These are phyloP conservation scores for Chiridota heheva DNA, from an alignment of 35 echinoderm and acorn worm genomes.

Conservation along the genomic window DNA sequence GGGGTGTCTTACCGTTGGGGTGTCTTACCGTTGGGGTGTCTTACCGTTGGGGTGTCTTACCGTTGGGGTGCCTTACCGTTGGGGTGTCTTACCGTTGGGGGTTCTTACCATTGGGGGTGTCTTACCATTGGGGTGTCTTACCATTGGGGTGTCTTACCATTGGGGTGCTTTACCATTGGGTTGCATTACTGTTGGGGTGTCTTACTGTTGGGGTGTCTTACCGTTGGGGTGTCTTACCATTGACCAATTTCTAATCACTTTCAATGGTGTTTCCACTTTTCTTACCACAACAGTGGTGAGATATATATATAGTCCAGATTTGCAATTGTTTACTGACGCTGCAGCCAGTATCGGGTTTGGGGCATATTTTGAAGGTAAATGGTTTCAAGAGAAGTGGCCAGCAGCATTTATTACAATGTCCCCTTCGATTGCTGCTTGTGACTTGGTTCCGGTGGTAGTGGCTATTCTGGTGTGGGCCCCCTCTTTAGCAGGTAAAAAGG, in stretches of 20 bases:
- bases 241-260: background rate
- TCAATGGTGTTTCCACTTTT: conserved; percentile 35
- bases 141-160: no score
- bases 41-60: no score
- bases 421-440: conserved; percentile 27
- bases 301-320: background rate
- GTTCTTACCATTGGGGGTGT: no score
- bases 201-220: no score
- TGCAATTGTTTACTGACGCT: conserved; percentile 41
- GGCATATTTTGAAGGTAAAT: conserved; percentile 29
- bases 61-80: no score
- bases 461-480: conserved; percentile 26
- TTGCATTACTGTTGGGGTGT: no score
- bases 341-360: conserved; percentile 5
- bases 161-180: no score
- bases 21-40: no score
- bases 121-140: no score
- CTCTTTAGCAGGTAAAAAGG: background rate
- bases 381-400: conserved; percentile 16
- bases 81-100: no score
- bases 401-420: background rate
- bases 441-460: conserved; percentile 37
- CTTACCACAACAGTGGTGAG: background rate
- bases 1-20: no score
- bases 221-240: no score